phyloP scores from a whole-genome alignment of 2,888 invertebrate species.

The Leptura quadrifasciata region DNA sequence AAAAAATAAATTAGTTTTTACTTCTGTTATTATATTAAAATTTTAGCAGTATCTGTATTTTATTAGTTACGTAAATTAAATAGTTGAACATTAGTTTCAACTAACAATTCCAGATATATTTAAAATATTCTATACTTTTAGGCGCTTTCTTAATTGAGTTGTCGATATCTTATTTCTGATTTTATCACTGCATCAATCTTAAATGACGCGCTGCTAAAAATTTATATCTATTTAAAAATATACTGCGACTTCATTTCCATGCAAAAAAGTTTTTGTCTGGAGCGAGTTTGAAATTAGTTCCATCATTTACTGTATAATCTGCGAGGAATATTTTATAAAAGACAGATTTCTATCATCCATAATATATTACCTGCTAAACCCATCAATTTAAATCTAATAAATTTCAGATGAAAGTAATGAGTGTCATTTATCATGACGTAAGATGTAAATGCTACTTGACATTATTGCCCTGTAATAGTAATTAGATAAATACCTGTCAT shows the following conservation, averaged over 20 bases:
- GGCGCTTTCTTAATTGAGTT: no score
- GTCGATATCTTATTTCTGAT: no score
- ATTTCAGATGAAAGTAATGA: not conserved
- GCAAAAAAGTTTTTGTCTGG: not conserved
- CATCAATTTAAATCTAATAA: not conserved
- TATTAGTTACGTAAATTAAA: no score
- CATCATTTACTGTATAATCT: not conserved
- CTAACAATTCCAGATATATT: no score
- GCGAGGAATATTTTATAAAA: not conserved
- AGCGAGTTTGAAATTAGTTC: not conserved
- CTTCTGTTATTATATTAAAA: no score
- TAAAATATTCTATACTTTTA: no score
- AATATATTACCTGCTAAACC: not conserved
- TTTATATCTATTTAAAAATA: not conserved
- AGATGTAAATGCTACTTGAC: not conserved
- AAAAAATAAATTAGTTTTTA: no score
- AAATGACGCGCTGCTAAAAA: not conserved
- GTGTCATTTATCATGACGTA: not conserved
- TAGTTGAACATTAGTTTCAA: no score
- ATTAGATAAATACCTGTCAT: constrained; percentile 79
- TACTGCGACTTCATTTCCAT: not conserved
- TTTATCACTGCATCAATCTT: no score
- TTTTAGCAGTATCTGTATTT: no score
- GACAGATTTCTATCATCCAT: not conserved
- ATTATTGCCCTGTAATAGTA: not conserved